Base-by-base conservation (phyloP, 2,888 invertebrate species). In the Bursaphelenchus okinawaensis region DNA sequence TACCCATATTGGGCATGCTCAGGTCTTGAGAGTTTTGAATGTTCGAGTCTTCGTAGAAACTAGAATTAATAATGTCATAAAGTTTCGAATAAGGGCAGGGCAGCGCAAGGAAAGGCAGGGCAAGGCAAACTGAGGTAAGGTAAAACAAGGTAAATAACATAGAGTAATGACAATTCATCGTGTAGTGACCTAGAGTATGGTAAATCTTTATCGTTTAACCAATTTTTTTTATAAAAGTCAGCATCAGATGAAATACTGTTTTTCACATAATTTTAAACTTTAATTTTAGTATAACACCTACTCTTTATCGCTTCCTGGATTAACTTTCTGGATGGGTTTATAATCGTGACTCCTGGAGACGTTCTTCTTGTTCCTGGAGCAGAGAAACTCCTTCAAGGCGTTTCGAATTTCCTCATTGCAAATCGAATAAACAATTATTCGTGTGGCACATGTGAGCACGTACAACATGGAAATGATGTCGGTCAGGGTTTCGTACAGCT, bases 401-500 rank as follows among this genome's bases (percentile, higher is more conserved):
- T 52, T 55, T n/a, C 74, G 63, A 29, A 72, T 63, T 51, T 72
- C 79, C 70, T 79, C 70, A 62, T 80, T 80, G 65, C 75, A 77
- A 7, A 68, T 58, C 40, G 76, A 69, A 57, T 80, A 80, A 7
- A 80, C 75, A 27, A 73, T 63, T 3, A 80, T 70, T 7, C 80
- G 71, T 0, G 76, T 76, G 20, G 80, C 80, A 52, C 79, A 79
- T 7, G 74, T 75, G 22, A 77, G 65, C n/a, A 80, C 72, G 68
- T 79, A 81, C 31, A 81, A 61, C 8, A 80, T 76, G 1, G 78
- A 78, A 20, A 76, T 72, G 23, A 78, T 68, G 55, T 80, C 80
- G 6, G 80, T 78, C 29, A 75, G 68, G 7, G 69, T 71, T 68
- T 80, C 80, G 61, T 80, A 80, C 28, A 77, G 66, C 80, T 80